Percentiles rank a stretch among this genome's conserved stretches.
Conservation (phyloP, 2,113 vertebrate species). For the Tachysurus vachellii region DNA sequence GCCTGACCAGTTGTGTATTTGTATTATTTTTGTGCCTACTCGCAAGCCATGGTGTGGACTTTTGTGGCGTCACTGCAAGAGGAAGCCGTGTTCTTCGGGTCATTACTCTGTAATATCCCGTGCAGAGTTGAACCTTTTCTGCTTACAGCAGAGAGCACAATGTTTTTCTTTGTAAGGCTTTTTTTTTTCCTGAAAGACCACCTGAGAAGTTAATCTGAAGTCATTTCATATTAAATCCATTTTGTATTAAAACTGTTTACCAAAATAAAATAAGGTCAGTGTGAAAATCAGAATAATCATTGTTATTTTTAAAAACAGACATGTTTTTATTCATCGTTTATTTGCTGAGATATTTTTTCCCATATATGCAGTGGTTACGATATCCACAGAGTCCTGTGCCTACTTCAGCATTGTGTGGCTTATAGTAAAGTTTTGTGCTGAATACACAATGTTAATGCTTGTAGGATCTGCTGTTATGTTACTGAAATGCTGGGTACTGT, state of each 20-base stretch:
- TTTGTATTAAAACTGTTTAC: not conserved
- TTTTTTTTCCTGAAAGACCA: not conserved
- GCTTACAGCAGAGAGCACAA: not conserved
- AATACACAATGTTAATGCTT: conserved; percentile 24
- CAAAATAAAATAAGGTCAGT: not conserved
- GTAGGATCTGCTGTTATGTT: not conserved
- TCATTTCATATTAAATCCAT: not conserved
- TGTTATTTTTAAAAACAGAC: not conserved
- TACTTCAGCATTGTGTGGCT: conserved; percentile 22
- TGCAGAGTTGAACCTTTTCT: not conserved
- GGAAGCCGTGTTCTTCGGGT: conserved; percentile 17
- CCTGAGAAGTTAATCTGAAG: not conserved
- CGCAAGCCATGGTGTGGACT: conserved; percentile 12
- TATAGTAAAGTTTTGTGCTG: conserved; percentile 36
- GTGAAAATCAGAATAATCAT: conserved; percentile 2
- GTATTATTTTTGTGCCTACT: not conserved
- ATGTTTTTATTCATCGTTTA: not conserved
- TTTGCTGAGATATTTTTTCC: not conserved
- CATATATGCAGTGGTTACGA: not conserved
- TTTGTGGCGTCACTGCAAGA: not conserved
- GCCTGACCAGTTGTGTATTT: not conserved
- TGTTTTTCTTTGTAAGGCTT: conserved; percentile 21
- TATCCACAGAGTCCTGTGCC: not conserved
- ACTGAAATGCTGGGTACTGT: conserved; percentile 13
- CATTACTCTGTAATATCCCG: conserved; percentile 18